Percentiles rank a stretch among this genome's conserved stretches.
Evolutionary conservation across 2,888 invertebrate species (phyloP).

Genomic region (Noctua comes): DNA sequence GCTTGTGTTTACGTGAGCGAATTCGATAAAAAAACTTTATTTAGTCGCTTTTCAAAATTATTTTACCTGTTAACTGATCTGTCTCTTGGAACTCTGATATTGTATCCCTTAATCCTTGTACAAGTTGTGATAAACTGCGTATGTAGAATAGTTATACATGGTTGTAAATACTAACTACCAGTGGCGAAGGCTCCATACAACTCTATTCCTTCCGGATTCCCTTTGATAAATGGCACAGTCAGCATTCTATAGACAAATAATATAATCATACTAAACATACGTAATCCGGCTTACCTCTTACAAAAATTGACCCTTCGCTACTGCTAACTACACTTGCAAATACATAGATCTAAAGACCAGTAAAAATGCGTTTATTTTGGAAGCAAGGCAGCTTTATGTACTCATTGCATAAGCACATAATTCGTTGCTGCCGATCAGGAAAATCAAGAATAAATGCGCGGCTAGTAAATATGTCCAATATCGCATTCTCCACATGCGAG

Average conservation of each 20-base stretch:
- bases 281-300: too few relatives aligned
- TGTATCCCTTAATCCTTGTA: background rate
- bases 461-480: conserved; percentile 44
- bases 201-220: too few relatives aligned
- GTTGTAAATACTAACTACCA: background rate
- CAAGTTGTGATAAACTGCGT: background rate
- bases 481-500: conserved; percentile 40
- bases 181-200: too few relatives aligned
- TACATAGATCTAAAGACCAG: background rate
- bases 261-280: too few relatives aligned
- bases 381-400: conserved; percentile 5
- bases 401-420: conserved; percentile 7
- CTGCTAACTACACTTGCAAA: background rate
- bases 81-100: conserved; percentile 3
- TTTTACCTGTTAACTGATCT: conserved; percentile 33
- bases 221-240: too few relatives aligned
- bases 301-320: too few relatives aligned
- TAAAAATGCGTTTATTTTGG: background rate
- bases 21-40: conserved; percentile 73
- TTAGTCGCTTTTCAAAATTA: conserved; percentile 53
- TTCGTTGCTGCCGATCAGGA: conserved; percentile 25
- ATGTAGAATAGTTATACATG: background rate
- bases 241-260: too few relatives aligned
- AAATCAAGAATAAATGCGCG: conserved; percentile 41
- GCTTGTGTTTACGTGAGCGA: conserved; percentile 81